Evolutionary conservation across 2,888 invertebrate species (phyloP), one percentile per base, ranked within the genome.

Genomic region (Tryphoninae sp.): DNA sequence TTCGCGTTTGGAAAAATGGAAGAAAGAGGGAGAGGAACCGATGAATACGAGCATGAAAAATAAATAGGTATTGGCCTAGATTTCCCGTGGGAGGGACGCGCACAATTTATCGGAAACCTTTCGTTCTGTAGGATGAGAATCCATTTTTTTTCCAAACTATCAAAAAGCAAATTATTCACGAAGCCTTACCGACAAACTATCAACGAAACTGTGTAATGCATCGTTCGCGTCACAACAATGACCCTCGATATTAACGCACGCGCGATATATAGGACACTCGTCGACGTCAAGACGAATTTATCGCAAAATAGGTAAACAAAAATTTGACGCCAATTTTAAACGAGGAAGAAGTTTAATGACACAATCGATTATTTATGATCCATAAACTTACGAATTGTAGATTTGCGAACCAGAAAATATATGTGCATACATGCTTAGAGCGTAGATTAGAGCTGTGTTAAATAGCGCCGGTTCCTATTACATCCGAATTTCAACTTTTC

Each of bases 31-130:
- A 62, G 7, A 23, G 2, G 16, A 53, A 22, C 23, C 65, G 71
- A 80, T 71, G 65, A 61, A 80, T 73, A 78, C 26, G 45, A 67
- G 61, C 40, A 68, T 68, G 59, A 68, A 69, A 78, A 74, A 73
- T 62, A 69, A 81, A 74, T 69, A 69, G n/a, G 40, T 42, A 78
- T 74, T 78, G 74, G 74, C 81, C 81, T 72, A 72, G 71, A 78
- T 80, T 75, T 23, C 33, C 3, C 42, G 19, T 9, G 53, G 42
- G 71, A 51, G 55, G 33, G 62, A 19, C 49, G 16, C 33, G 75
- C 33, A 67, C 45, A 62, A 77, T 80, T 80, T 68, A 76, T 76
- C 75, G 61, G 16, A 22, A 67, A 80, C 77, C 67, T 76, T 80
- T 26, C 26, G 13, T 76, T 59, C 22, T 58, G 22, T 19, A 13